Base-by-base conservation (phyloP, 2,888 invertebrate species). In the Ophioninae sp. region DNA sequence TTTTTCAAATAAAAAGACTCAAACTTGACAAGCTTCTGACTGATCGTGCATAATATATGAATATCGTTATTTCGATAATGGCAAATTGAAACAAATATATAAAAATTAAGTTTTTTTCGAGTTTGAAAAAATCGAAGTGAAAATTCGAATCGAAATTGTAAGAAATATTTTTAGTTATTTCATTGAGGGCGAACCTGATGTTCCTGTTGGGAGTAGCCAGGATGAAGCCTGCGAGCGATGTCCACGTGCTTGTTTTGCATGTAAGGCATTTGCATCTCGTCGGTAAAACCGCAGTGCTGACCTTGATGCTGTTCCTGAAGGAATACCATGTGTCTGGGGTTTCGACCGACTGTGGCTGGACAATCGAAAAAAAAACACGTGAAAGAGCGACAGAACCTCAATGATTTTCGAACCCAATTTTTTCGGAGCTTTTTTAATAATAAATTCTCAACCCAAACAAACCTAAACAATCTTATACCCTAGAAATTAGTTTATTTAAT, bases 241-340 rank as follows among this genome's bases (percentile, higher is more conserved):
- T 91, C 90, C 62, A 89, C 86, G 76, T 84, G 84, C 86, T 91
- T 91, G 80, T 85, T 89, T 64, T 89, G 84, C 67, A 88, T 87
- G 81, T 91, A 91, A 68, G 88, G 82, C 85, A 90, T 86, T 65
- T 89, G 89, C 82, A 89, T 85, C 44, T 92, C 91, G 39, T 91
- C 91, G 20, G 88, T 81, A 76, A 88, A 91, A 61, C 86, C 87
- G 69, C 91, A 91, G 73, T 92, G 90, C 83, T 91, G 90, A 79
- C 82, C 86, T 20, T 88, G 87, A 70, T 89, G 87, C 79, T 90
- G 91, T 77, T 91, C 90, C 75, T 90, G 91, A 21, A 93, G 87
- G 87, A 92, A 91, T 79, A 92, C 90, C 86, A 92, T 91, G 83
- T 93, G 92, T 67, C 92, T 89, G 44, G 91, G 90, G 57, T 88